These are phyloP conservation scores for Pangasius larnaudii DNA, from an alignment of 2,797 vertebrate genomes.

Conservation along the genomic window DNA sequence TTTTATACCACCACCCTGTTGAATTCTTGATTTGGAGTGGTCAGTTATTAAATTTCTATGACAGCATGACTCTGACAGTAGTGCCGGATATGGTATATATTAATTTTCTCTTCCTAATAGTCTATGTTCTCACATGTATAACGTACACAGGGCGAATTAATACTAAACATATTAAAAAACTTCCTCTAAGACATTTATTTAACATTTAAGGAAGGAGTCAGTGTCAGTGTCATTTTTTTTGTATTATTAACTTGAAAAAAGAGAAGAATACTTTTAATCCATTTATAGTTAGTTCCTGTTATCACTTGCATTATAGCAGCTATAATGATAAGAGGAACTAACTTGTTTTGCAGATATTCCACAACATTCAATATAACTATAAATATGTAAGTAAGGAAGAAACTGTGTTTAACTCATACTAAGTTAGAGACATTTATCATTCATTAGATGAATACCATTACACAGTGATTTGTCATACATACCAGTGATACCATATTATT, in stretches of 20 bases:
- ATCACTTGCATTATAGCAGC: neutral
- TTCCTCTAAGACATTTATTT: neutral
- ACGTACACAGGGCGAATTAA: neutral
- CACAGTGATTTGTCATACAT: neutral
- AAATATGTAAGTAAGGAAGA: neutral
- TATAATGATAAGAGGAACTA: neutral
- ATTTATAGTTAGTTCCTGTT: neutral
- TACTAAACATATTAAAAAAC: neutral
- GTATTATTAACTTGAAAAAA: neutral
- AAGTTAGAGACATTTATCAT: neutral
- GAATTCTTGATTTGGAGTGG: neutral
- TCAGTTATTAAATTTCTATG: neutral
- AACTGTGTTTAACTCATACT: neutral
- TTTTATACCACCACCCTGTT: too few species aligned
- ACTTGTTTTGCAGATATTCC: neutral
- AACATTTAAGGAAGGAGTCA: neutral
- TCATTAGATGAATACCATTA: neutral
- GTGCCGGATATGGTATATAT: neutral
- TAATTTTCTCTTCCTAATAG: neutral
- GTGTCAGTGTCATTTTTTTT: neutral
- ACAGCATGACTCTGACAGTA: neutral
- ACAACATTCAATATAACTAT: neutral
- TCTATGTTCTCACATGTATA: neutral
- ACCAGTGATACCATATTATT: neutral
- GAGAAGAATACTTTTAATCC: neutral